phyloP scores from a whole-genome alignment of 2,797 vertebrate genomes.

The Chromis chromis region DNA sequence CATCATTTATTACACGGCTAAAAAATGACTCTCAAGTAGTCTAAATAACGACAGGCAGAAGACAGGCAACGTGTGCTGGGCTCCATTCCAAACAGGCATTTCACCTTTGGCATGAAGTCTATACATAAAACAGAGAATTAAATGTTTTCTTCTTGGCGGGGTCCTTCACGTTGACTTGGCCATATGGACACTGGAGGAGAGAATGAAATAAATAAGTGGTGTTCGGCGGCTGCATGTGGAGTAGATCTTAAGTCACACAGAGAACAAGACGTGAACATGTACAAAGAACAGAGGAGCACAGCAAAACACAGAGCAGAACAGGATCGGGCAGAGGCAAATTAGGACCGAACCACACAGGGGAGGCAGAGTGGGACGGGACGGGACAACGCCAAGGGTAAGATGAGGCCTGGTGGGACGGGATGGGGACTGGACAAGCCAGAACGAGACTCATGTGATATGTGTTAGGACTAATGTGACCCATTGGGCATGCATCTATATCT shows the following conservation, averaged over 20 bases:
- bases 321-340: constrained; percentile 1
- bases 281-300: constrained; percentile 13
- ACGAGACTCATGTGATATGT: neutral
- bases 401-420: constrained; percentile 2
- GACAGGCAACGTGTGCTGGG: constrained; percentile 53
- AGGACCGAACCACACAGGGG: neutral
- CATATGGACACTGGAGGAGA: constrained; percentile 89
- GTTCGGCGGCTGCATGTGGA: constrained; percentile 45
- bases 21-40: constrained; percentile 75
- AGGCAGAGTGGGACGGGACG: neutral
- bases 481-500: neutral
- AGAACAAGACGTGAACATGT: constrained; percentile 37
- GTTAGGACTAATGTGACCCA: neutral
- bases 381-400: neutral
- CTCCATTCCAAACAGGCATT: constrained; percentile 44
- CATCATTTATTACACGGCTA: constrained; percentile 84
- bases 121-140: constrained; percentile 85
- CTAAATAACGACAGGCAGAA: constrained; percentile 78
- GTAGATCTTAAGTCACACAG: constrained; percentile 45
- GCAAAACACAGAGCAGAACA: neutral
- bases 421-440: constrained; percentile 8
- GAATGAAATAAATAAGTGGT: constrained; percentile 55
- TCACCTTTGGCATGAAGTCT: constrained; percentile 56
- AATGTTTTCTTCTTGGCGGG: constrained; percentile 86
- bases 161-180: constrained; percentile 89